phyloP scores from a whole-genome alignment of 2,113 vertebrate genomes.

The Panthera leo region DNA sequence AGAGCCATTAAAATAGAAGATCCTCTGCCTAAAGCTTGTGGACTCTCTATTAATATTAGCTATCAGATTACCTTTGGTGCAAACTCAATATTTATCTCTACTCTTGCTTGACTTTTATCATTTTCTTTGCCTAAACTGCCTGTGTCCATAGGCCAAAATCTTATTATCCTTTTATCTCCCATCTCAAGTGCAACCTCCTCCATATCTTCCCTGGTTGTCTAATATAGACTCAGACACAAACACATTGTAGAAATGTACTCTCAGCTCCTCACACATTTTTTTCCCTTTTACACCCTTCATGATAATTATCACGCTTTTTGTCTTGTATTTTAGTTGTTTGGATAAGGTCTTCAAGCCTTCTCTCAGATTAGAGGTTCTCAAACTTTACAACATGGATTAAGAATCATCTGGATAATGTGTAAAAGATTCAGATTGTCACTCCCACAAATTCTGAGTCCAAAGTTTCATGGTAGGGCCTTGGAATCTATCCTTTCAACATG shows the following conservation, averaged over 20 bases:
- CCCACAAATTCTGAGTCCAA: background rate
- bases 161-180: background rate
- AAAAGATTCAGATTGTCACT: background rate
- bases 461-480: background rate
- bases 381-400: background rate
- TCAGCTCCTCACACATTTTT: background rate
- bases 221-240: background rate
- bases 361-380: background rate
- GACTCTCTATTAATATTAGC: background rate
- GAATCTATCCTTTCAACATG: background rate
- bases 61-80: background rate
- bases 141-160: background rate
- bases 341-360: background rate
- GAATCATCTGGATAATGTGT: background rate
- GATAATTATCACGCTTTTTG: background rate
- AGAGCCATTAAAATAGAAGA: background rate
- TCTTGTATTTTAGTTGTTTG: conserved; percentile 4
- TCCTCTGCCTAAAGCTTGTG: background rate
- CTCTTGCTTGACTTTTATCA: background rate
- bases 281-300: background rate
- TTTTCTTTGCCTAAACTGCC: background rate
- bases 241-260: background rate
- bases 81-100: background rate
- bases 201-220: background rate
- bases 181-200: background rate